Conservation (phyloP, 2,797 vertebrate species). For the Notamacropus eugenii region DNA sequence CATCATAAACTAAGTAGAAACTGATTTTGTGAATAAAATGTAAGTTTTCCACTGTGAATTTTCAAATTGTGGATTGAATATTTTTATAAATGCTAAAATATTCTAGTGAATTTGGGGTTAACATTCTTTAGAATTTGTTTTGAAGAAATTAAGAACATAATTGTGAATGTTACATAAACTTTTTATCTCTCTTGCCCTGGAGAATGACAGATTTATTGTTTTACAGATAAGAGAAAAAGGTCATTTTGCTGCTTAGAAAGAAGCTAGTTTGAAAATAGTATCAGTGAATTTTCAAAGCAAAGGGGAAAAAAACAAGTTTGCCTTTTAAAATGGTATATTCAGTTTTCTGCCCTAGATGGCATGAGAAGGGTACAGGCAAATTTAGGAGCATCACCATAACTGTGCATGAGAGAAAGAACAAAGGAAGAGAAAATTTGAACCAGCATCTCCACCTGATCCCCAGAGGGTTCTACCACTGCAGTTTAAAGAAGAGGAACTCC, state of each 20-base stretch:
- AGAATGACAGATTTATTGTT: neutral
- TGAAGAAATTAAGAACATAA: neutral
- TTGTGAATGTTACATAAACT: neutral
- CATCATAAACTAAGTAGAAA: neutral
- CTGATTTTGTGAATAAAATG: neutral
- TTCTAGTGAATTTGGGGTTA: neutral
- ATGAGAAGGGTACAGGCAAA: neutral
- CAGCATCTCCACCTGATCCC: neutral
- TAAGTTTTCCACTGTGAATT: neutral
- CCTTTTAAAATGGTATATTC: neutral
- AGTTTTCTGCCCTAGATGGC: neutral
- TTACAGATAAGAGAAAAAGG: neutral
- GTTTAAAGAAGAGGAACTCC: neutral
- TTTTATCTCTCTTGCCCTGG: neutral
- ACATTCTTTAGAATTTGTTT: neutral
- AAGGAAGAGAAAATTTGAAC: neutral
- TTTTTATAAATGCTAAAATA: neutral
- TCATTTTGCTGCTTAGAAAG: neutral
- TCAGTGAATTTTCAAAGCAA: neutral
- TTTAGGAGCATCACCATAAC: neutral
- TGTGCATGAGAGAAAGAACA: neutral
- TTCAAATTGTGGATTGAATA: neutral
- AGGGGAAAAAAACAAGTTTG: no score
- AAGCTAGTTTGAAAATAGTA: neutral
- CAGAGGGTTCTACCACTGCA: neutral